A percentile compares a stretch with the other conserved stretches of the same genome.
phyloP scores from a whole-genome alignment of 37 sponge, comb jelly and placozoan genomes.

The Beroe forskalii region DNA sequence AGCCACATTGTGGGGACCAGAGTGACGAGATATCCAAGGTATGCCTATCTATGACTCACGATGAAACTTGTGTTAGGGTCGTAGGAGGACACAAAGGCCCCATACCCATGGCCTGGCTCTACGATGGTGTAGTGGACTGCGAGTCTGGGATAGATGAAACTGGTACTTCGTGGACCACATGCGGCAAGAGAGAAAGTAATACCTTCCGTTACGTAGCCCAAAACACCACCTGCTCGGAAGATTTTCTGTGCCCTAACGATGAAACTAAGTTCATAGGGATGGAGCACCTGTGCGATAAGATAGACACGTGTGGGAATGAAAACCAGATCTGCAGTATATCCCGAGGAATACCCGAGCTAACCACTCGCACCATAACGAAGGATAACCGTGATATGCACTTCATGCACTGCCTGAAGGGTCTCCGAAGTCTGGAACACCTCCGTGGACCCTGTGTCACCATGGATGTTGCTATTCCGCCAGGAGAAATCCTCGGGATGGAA shows the following conservation, averaged over 20 bases:
- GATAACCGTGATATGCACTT: background rate
- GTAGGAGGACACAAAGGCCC: background rate
- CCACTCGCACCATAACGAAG: background rate
- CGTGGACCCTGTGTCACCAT: background rate
- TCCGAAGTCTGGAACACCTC: background rate
- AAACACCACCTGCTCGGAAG: background rate
- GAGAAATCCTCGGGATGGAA: background rate
- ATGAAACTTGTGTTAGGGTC: background rate
- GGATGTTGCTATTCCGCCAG: background rate
- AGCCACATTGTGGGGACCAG: background rate
- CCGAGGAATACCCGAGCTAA: background rate
- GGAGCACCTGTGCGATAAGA: background rate
- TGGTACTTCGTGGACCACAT: background rate
- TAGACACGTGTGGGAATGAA: background rate
- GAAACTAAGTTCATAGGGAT: background rate
- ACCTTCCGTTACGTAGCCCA: background rate
- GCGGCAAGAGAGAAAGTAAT: background rate
- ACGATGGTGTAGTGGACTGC: background rate
- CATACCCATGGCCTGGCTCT: background rate
- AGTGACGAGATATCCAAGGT: background rate
- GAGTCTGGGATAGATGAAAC: background rate
- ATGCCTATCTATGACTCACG: background rate
- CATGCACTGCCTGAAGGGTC: conserved; percentile 17
- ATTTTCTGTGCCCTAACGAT: background rate
- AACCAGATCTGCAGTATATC: conserved; percentile 3